Evolutionary conservation across 2,888 invertebrate genomes (phyloP), one percentile per base, ranked within the genome.

Genomic region (Oscheius sp.): DNA sequence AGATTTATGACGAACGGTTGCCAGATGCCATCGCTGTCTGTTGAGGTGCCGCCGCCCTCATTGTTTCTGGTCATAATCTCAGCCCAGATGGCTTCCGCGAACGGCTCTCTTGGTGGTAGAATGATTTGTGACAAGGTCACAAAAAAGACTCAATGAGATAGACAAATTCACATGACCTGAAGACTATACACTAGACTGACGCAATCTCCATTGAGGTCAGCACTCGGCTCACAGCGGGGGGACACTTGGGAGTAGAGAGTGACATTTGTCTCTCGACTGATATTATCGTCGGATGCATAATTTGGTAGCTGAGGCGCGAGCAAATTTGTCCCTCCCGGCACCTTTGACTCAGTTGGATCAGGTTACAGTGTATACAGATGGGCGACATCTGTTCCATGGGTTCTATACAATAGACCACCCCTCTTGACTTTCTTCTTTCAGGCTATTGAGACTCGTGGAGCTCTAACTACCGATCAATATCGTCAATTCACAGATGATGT

Each of bases 341-440:
- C 5, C 12, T 41, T 14, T 12, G 12, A 3, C 41, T 4, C 41
- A 14, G 41, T n/a, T 14, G 28, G 24, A 50, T 50, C 50, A 50
- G 50, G 56, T 56, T 33, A 22, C 56, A 24, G 65, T 65, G 54
- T 65, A 65, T 65, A 65, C 65, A 65, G 65, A 65, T 65, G 65
- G 59, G 44, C 2, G 56, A 65, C 65, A 65, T 65, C 65, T 65
- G 65, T 65, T 65, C 38, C 56, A 22, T 51, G 17, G 17, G 47
- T n/a, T n/a, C n/a, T 45, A 62, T 62, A 62, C 62, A 47, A 62
- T 59, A 41, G 14, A n/a, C n/a, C n/a, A n/a, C n/a, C n/a, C n/a
- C n/a, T n/a, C n/a, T n/a, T n/a, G n/a, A n/a, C n/a, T n/a, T 41
- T 50, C 2, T 24, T 24, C 26, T 59, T 59, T 59, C 44, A 59